A percentile compares a stretch with the other conserved stretches of the same genome.
These are phyloP conservation scores for Oxyteleia sp. DNA, from an alignment of 2,888 invertebrate species.

Conservation along the genomic window DNA sequence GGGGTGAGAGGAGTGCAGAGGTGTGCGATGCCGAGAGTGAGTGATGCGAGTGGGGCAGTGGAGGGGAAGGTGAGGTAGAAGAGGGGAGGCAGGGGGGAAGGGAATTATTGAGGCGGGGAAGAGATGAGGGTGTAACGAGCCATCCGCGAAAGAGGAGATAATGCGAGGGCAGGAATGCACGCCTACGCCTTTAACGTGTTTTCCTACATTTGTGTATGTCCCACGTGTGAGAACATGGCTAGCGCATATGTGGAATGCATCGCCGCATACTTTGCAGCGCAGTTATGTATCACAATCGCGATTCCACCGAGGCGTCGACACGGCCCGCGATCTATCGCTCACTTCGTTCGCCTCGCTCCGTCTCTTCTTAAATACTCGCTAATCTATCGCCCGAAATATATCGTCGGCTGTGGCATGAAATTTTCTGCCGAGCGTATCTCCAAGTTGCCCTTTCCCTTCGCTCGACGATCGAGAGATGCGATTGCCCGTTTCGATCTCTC, in stretches of 20 bases:
- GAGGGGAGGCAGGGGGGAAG: too few species aligned
- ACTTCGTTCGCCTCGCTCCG: constrained; percentile 65
- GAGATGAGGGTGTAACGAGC: too few species aligned
- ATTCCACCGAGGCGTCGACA: constrained; percentile 76
- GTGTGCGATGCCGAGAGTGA: too few species aligned
- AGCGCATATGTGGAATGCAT: constrained; percentile 81
- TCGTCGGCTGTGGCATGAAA: constrained; percentile 1
- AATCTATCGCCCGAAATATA: constrained; percentile 32
- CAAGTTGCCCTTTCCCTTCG: too few species aligned
- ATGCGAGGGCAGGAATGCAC: constrained; percentile 86
- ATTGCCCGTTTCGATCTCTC: too few species aligned
- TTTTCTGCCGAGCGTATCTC: background rate
- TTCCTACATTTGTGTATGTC: constrained; percentile 83
- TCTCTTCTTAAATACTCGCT: constrained; percentile 36
- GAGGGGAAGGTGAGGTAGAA: constrained; percentile 55
- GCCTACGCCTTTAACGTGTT: constrained; percentile 85
- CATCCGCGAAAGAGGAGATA: constrained; percentile 81
- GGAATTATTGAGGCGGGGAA: too few species aligned
- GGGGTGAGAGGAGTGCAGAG: constrained; percentile 49
- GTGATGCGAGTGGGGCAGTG: too few species aligned
- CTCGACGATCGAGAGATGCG: too few species aligned
- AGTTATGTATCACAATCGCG: constrained; percentile 80
- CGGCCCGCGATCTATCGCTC: constrained; percentile 73
- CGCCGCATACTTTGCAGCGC: constrained; percentile 81
- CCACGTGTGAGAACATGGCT: constrained; percentile 82